phyloP scores from a whole-genome alignment of 2,888 invertebrate species.

The Cephus nigrinus region DNA sequence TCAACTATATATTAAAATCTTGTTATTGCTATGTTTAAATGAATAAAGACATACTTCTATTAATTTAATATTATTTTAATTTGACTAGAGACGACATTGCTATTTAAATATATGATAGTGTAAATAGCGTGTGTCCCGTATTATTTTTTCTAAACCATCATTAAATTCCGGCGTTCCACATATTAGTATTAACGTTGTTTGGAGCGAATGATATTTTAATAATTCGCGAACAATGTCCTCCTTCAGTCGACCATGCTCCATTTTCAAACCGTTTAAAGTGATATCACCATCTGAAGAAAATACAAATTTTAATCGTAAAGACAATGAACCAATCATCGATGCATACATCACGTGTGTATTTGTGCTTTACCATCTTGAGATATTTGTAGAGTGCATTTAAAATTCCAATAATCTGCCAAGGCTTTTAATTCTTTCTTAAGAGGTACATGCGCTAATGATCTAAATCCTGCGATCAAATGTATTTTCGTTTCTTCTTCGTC shows the following conservation, averaged over 20 bases:
- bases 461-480: slow-evolving; percentile 51
- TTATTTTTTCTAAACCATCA: slow-evolving; percentile 35
- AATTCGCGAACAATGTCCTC: slow-evolving; percentile 31
- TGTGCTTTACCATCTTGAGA: slow-evolving; percentile 39
- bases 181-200: slow-evolving; percentile 52
- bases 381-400: slow-evolving; percentile 51
- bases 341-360: background rate
- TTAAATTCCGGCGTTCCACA: slow-evolving; percentile 57
- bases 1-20: slow-evolving; percentile 1
- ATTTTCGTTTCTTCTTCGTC: slow-evolving; percentile 56
- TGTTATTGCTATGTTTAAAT: background rate
- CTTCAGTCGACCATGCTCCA: slow-evolving; percentile 41
- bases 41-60: background rate
- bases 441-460: slow-evolving; percentile 45
- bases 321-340: background rate
- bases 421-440: slow-evolving; percentile 48
- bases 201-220: slow-evolving; percentile 28
- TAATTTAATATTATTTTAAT: background rate
- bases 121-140: slow-evolving; percentile 31
- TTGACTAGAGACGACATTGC: slow-evolving; percentile 5
- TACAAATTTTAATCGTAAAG: background rate
- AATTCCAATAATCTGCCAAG: slow-evolving; percentile 59
- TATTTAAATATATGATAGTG: slow-evolving; percentile 46
- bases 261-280: slow-evolving; percentile 45
- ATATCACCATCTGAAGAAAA: slow-evolving; percentile 35